phyloP scores from a whole-genome alignment of 2,113 vertebrate genomes.

The Malurus elegans region DNA sequence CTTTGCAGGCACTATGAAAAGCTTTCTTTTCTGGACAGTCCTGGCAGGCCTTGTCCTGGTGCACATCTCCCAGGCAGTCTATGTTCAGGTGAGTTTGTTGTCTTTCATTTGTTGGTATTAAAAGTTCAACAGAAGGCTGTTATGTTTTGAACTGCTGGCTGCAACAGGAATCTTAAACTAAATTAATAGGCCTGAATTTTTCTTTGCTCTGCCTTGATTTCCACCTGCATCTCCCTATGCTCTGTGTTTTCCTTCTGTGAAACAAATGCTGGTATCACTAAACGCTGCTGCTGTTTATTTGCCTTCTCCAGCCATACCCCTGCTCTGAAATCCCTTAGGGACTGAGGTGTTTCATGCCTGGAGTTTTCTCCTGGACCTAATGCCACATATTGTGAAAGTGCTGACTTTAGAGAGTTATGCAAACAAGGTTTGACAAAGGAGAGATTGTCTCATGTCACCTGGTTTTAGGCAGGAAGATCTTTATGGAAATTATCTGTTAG shows the following conservation, averaged over 20 bases:
- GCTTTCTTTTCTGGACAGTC: not conserved
- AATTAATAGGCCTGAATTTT: not conserved
- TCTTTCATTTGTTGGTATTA: not conserved
- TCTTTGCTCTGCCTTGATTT: not conserved
- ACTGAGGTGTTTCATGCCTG: not conserved
- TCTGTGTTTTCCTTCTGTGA: not conserved
- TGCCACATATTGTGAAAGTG: not conserved
- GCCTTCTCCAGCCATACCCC: not conserved
- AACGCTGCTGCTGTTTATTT: not conserved
- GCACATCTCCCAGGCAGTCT: constrained; percentile 10
- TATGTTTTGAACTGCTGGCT: not conserved
- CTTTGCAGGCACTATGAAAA: not conserved
- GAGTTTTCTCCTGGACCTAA: not conserved
- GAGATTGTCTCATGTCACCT: not conserved
- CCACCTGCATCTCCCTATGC: not conserved
- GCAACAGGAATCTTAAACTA: not conserved
- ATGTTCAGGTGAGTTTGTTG: constrained; percentile 31
- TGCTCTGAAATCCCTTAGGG: not conserved
- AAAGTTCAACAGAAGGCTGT: not conserved
- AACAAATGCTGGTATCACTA: not conserved
- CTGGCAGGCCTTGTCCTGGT: not conserved
- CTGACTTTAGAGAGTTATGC: not conserved
- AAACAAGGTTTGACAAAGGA: not conserved
- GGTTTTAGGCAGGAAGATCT: not conserved
- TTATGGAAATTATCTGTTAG: not conserved